Percentiles rank a stretch among this genome's conserved stretches.
Conservation (phyloP, 2,797 vertebrate genomes). For the Propithecus perrieri region DNA sequence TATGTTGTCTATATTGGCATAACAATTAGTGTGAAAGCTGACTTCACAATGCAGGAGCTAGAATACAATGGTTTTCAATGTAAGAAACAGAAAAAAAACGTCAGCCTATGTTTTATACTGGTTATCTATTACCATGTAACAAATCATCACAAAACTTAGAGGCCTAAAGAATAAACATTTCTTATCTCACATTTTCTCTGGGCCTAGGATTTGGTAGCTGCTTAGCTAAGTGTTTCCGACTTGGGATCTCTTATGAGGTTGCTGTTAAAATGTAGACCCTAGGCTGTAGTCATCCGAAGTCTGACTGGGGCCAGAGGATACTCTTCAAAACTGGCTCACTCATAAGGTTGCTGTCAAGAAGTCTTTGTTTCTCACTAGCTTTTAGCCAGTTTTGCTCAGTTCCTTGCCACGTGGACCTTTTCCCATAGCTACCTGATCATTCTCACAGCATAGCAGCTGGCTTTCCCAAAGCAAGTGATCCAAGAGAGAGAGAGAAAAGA, state of each 20-base stretch:
- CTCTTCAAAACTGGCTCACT: neutral
- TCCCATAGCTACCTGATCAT: neutral
- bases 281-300: neutral
- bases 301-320: neutral
- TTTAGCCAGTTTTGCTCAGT: neutral
- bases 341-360: neutral
- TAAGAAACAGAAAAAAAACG: neutral
- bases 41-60: no score
- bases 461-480: neutral
- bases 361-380: neutral
- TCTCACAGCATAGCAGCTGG: neutral
- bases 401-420: neutral
- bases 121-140: neutral
- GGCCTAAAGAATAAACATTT: neutral
- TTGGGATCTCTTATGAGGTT: neutral
- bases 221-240: neutral
- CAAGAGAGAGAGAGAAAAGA: neutral
- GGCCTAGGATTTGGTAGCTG: neutral
- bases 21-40: neutral
- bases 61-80: neutral
- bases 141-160: neutral
- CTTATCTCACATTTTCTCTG: neutral
- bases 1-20: neutral
- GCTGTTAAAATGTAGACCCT: neutral
- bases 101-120: neutral